Evolutionary conservation across 1,140 invertebrate species (phyloP), one percentile per base, ranked within the genome.

Genomic region (Helicoverpa zea): DNA sequence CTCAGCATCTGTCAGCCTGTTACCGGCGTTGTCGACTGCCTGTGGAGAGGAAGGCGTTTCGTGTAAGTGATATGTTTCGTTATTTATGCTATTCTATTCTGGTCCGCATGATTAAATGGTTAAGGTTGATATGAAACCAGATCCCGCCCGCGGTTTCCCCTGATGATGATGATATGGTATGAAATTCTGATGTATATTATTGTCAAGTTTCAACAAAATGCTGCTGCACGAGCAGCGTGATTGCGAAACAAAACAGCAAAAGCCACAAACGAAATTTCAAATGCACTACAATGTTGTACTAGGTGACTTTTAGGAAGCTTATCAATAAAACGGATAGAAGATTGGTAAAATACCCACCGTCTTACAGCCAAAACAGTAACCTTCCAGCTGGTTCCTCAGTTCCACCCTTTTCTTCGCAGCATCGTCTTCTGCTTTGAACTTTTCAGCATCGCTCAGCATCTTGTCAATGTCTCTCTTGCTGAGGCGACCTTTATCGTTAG

Each of bases 401-500:
- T 96, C 90, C 13, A 99, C 96, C 66, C 96, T 96, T 73, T 97
- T 96, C 70, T 95, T 95, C 74, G 97, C 96, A 56, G 96, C 96
- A 51, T 97, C 96, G 85, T 97, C 97, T 88, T 97, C 97, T 23
- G 95, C 94, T 82, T 96, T 96, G 87, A 97, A 97, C 81, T 96
- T 96, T 82, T 97, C 97, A 10, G 97, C 97, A 49, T 98, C 97
- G n/a, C 96, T 92, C 12, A 99, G 96, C 98, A 99, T 99, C 47
- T 97, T 96, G 86, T 99, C 98, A 84, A 99, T 99, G 86, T 99
- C 98, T 30, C 97, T 97, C 89, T 99, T 98, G 29, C 97, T 97
- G 2, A 99, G 95, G 23, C 98, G 96, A 3, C 98, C 98, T 91
- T 99, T 99, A 89, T 99, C 98, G 88, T 99, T 99, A 29, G 98